These are phyloP conservation scores for Drosophila guanche DNA, from an alignment of 1,140 invertebrate species.

Conservation along the genomic window DNA sequence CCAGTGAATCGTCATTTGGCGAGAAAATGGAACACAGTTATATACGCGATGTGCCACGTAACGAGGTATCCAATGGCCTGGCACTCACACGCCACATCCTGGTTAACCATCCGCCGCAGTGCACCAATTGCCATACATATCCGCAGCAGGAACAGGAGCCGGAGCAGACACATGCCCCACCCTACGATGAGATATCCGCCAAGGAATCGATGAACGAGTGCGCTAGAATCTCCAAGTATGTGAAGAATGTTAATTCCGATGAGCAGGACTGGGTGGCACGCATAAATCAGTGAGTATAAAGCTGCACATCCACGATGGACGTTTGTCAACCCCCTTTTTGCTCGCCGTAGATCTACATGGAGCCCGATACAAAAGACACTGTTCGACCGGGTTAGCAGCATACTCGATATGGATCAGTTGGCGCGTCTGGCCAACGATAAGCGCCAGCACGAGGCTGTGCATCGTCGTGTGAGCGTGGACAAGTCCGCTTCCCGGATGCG, in stretches of 20 bases:
- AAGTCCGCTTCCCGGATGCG: constrained; percentile 88
- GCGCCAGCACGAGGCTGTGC: constrained; percentile 87
- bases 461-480: constrained; percentile 88
- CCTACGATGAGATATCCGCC: constrained; percentile 88
- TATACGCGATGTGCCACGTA: constrained; percentile 61
- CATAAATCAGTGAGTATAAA: constrained; percentile 85
- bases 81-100: constrained; percentile 66
- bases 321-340: neutral
- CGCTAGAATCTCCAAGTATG: constrained; percentile 86
- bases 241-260: constrained; percentile 86
- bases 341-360: constrained; percentile 86
- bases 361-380: constrained; percentile 87
- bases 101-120: constrained; percentile 76
- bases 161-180: constrained; percentile 73
- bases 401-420: constrained; percentile 89
- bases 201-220: constrained; percentile 89
- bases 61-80: constrained; percentile 60
- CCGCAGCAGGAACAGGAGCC: constrained; percentile 67
- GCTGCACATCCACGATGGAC: no score
- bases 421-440: constrained; percentile 86
- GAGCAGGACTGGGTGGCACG: constrained; percentile 89
- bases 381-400: constrained; percentile 88
- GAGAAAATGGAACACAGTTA: constrained; percentile 82
- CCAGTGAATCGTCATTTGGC: constrained; percentile 52
- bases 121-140: constrained; percentile 76